Base-by-base conservation (phyloP, 2,113 vertebrate species). In the Morone chrysops region DNA sequence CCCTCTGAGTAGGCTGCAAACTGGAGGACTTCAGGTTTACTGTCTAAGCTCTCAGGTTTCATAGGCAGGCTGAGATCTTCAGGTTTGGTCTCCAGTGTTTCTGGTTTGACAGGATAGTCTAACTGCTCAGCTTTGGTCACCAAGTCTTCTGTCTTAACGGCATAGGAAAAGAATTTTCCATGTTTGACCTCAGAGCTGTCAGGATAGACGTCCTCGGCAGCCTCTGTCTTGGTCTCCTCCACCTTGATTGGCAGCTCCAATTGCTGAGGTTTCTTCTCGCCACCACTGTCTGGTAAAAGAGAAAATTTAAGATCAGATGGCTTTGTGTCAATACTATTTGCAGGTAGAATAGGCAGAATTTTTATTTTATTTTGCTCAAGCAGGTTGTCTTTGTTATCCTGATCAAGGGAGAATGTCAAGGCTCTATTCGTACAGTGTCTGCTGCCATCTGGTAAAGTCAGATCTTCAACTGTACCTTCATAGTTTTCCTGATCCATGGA, bases 181-280 rank as follows among this genome's bases (percentile, higher is more conserved):
- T 80, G 89, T 75, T 91, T 92, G 75, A 87, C 13, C 6, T 92
- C 80, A 14, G 87, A 84, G 63, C 76, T 80, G 25, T 91, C 76
- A 0, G 82, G 81, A 20, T 81, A 81, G 6, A 73, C 48, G 0
- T 92, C 83, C 22, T 82, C 77, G 0, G 2, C 16, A 0, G 31
- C 16, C 72, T 90, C 86, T 0, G 14, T 75, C 78, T 91, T 88
- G 20, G 75, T 84, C 56, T 80, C 85, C 65, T 92, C 92, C 0
- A 80, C 20, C 61, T 94, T 92, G 20, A 93, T 59, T 4, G 84
- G 75, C 12, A 89, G 78, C 53, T 86, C 61, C 72, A 81, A 5
- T 0, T 31, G 50, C 22, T 83, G 40, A 6, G 77, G 69, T 63
- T 91, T 90, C 57, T 41, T 84, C 22, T 89, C 85, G 6, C 6